Conservation (phyloP, 1,140 invertebrate genomes). For the Andrena cerasifolii region DNA sequence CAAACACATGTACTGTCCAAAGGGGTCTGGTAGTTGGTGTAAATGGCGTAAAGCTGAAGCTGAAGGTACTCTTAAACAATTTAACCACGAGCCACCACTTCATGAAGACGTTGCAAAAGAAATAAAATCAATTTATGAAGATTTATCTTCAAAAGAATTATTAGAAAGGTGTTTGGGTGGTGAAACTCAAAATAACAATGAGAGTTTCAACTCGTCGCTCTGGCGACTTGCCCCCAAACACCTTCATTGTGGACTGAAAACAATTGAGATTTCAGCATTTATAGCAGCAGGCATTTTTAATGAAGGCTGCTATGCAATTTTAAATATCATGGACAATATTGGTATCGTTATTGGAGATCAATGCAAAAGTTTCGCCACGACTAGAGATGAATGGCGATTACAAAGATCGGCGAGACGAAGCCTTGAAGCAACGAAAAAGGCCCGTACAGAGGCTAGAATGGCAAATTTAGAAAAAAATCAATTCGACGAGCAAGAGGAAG, state of each 20-base stretch:
- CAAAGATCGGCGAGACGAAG: neutral
- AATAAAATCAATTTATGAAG: slow-evolving; percentile 29
- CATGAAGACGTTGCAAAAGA: slow-evolving; percentile 20
- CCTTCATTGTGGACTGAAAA: neutral
- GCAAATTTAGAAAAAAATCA: neutral
- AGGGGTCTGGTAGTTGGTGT: too few relatives aligned
- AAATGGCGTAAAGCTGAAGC: neutral
- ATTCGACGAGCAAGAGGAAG: neutral
- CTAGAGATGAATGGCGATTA: neutral
- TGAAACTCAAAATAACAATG: slow-evolving; percentile 18
- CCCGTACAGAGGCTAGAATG: neutral
- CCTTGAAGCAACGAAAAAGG: neutral
- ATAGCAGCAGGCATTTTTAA: slow-evolving; percentile 23
- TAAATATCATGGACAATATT: slow-evolving; percentile 11
- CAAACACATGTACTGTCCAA: too few relatives aligned
- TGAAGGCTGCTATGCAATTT: slow-evolving; percentile 10
- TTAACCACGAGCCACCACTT: slow-evolving; percentile 1
- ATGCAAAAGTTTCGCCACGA: neutral
- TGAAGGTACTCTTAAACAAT: neutral
- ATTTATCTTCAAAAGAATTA: slow-evolving; percentile 5
- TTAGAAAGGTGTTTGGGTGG: slow-evolving; percentile 25
- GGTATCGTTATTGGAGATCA: neutral
- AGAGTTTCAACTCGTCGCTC: slow-evolving; percentile 15
- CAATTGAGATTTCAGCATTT: slow-evolving; percentile 10
- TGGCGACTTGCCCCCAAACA: slow-evolving; percentile 14